Evolutionary conservation across 2,797 vertebrate genomes (phyloP), one percentile per base, ranked within the genome.

Genomic region (Thunnus albacares): DNA sequence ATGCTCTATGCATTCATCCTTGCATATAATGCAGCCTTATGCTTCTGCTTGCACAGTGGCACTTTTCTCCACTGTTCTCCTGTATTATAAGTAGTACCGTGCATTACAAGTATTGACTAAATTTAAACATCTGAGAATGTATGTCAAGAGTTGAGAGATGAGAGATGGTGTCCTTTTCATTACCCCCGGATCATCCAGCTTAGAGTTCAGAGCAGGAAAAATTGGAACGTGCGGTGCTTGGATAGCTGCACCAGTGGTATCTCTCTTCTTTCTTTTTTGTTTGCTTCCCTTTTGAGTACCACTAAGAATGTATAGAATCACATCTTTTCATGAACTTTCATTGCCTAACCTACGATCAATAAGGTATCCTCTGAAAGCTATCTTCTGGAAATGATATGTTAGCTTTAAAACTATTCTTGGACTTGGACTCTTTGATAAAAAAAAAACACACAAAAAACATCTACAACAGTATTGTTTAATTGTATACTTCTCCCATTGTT

Each of bases 401-500:
- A 30, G 10, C 55, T 69, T 69, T 73, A 10, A 52, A 79, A 20
- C 13, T 20, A 33, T 13, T 56, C 33, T 26, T 69, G n/a, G 9
- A 35, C 57, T 55, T 0, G 18, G 9, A 30, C 15, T 52, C 12
- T 64, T 56, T 64, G 49, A 65, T 30, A 73, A 11, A 60, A 33
- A 33, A 68, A 68, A 62, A 43, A 41, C 47, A 18, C 33, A 65
- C 30, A 74, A 12, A 33, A 55, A 15, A 41, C 15, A 41, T 53
- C 33, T 41, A 2, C 28, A 76, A 17, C n/a, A 70, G 26, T 1
- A 14, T 52, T 51, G 28, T 51, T 71, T 35, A 73, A 47, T 76
- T 74, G 38, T 57, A 22, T 7, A 20, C 33, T 43, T 71, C 12
- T 43, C 2, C 30, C 0, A 9, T 53, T 64, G 45, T 41, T 63